A percentile compares a stretch with the other conserved stretches of the same genome.
phyloP scores from a whole-genome alignment of 2,888 invertebrate species.

The Leptodirus hochenwartii region DNA sequence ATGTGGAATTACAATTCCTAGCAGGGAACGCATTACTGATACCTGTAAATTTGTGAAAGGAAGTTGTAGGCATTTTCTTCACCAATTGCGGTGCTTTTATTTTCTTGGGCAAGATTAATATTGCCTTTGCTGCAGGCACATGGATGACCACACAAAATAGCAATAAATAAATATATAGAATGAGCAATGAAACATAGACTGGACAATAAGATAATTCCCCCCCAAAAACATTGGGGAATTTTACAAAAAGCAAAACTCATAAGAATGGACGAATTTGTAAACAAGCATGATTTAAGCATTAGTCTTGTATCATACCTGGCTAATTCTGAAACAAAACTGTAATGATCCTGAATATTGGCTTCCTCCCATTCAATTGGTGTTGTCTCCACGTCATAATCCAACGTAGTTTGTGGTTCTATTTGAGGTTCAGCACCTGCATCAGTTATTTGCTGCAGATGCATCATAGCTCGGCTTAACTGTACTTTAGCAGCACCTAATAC shows the following conservation, averaged over 20 bases:
- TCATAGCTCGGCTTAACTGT: constrained; percentile 66
- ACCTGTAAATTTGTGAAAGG: too few relatives aligned
- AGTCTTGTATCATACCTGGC: constrained; percentile 27
- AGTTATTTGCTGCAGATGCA: constrained; percentile 67
- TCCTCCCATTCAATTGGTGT: constrained; percentile 58
- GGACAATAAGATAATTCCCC: too few relatives aligned
- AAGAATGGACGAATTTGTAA: too few relatives aligned
- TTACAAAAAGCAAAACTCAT: constrained; percentile 1
- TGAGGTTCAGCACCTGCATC: constrained; percentile 57
- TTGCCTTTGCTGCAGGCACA: too few relatives aligned
- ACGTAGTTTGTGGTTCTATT: constrained; percentile 40
- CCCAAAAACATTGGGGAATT: not conserved
- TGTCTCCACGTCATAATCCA: constrained; percentile 57
- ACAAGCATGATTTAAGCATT: not conserved
- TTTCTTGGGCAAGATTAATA: too few relatives aligned
- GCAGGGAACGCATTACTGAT: too few relatives aligned
- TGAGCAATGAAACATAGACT: too few relatives aligned
- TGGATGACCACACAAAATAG: too few relatives aligned
- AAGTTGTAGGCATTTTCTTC: too few relatives aligned
- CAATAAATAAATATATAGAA: too few relatives aligned
- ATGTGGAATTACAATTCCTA: too few relatives aligned
- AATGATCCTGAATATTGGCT: constrained; percentile 50
- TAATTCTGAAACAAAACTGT: constrained; percentile 73
- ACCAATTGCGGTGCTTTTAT: too few relatives aligned
- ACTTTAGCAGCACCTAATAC: constrained; percentile 44